Evolutionary conservation across 2,888 invertebrate genomes (phyloP).

Genomic region (Hyposoter dolosus): DNA sequence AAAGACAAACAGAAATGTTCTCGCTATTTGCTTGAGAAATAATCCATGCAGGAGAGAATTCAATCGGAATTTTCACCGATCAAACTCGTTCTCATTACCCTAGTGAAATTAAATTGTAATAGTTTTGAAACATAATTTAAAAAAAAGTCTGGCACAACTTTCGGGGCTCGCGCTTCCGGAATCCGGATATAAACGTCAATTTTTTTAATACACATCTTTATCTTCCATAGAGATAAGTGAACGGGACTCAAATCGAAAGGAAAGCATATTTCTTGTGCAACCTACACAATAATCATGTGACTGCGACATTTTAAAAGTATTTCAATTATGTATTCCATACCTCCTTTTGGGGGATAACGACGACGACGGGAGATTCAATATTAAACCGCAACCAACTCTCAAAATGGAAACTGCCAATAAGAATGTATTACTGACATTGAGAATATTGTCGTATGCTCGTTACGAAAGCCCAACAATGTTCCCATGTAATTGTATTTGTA

Average conservation of each 20-base stretch:
- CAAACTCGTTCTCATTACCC: neutral
- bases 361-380: neutral
- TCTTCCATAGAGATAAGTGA: neutral
- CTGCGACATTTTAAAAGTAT: neutral
- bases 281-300: neutral
- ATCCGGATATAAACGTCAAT: neutral
- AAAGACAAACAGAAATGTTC: neutral
- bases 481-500: slow-evolving; percentile 8
- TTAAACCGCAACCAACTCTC: neutral
- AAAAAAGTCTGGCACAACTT: neutral
- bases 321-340: neutral
- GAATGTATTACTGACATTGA: neutral
- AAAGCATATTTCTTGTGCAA: neutral
- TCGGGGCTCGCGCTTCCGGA: neutral
- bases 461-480: neutral
- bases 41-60: neutral
- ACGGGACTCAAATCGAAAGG: neutral
- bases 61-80: neutral
- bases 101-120: neutral
- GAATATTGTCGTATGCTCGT: neutral
- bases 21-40: neutral
- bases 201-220: neutral
- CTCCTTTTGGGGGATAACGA: neutral
- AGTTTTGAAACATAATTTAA: neutral
- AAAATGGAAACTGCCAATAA: neutral